Evolutionary conservation across 1,140 invertebrate genomes (phyloP).

Genomic region (Drosophila pallidifrons): DNA sequence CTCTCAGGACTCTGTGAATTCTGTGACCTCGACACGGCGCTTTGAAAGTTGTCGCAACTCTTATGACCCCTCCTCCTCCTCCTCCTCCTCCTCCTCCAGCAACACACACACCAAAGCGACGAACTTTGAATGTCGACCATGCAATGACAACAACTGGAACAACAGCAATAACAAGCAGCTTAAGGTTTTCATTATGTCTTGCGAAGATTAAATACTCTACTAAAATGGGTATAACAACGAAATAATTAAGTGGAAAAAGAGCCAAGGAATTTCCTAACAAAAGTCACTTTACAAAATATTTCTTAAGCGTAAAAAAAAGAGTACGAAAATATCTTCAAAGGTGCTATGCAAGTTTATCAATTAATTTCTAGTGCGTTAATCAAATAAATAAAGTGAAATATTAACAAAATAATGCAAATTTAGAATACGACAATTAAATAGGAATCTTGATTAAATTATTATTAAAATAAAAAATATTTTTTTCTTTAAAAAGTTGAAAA

Average conservation of each 20-base stretch:
- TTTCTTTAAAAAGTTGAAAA: too few species aligned
- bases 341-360: too few species aligned
- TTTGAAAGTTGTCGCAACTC: constrained; percentile 65
- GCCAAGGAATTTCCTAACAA: too few species aligned
- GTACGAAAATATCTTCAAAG: too few species aligned
- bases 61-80: constrained; percentile 29
- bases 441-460: too few species aligned
- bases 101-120: constrained; percentile 24
- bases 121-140: constrained; percentile 57
- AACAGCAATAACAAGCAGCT: constrained; percentile 22
- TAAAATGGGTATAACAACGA: not conserved
- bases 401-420: too few species aligned
- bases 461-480: too few species aligned
- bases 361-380: too few species aligned
- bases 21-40: constrained; percentile 69
- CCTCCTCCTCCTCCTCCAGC: not conserved
- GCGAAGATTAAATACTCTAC: constrained; percentile 26
- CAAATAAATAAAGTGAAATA: too few species aligned
- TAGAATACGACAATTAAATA: too few species aligned
- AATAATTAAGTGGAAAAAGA: not conserved
- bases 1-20: constrained; percentile 57
- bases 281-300: too few species aligned
- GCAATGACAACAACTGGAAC: constrained; percentile 34
- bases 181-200: not conserved
- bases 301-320: too few species aligned